Percentiles rank a stretch among this genome's conserved stretches.
phyloP scores from a whole-genome alignment of 2,888 invertebrate species.

The Lithophane socia region DNA sequence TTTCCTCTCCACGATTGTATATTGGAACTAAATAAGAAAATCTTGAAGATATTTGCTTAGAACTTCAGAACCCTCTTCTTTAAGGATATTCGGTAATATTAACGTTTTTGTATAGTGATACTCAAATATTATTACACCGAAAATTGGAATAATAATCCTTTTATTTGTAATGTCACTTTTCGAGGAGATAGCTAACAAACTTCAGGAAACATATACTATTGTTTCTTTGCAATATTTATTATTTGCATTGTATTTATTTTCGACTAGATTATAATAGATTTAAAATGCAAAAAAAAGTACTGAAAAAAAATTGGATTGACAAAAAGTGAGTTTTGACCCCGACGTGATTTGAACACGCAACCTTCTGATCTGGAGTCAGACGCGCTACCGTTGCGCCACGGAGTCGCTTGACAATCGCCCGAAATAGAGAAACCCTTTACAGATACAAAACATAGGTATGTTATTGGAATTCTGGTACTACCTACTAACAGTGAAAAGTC shows the following conservation, averaged over 20 bases:
- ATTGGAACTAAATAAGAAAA: conserved; percentile 44
- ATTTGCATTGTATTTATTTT: not conserved
- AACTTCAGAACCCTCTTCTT: conserved; percentile 28
- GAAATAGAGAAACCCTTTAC: conserved; percentile 6
- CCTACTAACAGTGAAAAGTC: not conserved
- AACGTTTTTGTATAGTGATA: conserved; percentile 33
- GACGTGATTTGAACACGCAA: conserved; percentile 99
- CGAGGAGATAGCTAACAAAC: not conserved
- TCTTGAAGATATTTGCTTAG: conserved; percentile 42
- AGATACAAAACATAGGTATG: not conserved
- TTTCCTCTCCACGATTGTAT: conserved; percentile 33
- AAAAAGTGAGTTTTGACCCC: conserved; percentile 92
- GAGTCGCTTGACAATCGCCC: conserved; percentile 87
- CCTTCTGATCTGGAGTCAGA: conserved; percentile 99
- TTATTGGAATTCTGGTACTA: not conserved
- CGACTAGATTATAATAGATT: too few species aligned
- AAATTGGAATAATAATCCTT: conserved; percentile 16
- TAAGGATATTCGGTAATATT: conserved; percentile 37
- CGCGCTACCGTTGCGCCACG: conserved; percentile 99
- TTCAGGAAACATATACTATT: not conserved
- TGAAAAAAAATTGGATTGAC: not conserved
- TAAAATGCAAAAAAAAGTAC: not conserved
- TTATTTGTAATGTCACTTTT: conserved; percentile 4
- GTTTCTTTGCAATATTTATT: not conserved
- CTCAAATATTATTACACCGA: conserved; percentile 23